phyloP scores from a whole-genome alignment of 2,113 vertebrate genomes.

The Apodemus sylvaticus region DNA sequence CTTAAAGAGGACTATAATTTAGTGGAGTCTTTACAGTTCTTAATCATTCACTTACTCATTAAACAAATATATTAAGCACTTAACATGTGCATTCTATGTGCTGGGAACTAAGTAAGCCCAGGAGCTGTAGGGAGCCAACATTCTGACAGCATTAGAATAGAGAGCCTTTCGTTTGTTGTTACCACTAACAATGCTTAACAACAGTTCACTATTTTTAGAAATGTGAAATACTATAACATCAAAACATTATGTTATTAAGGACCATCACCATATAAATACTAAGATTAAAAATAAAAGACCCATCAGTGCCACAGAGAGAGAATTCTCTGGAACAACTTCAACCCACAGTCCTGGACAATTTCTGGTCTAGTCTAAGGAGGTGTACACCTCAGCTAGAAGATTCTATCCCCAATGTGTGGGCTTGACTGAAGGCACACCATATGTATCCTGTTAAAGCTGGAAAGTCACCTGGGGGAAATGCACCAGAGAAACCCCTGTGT shows the following conservation, averaged over 20 bases:
- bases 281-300: neutral
- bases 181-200: neutral
- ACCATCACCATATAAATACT: neutral
- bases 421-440: neutral
- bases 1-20: neutral
- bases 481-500: neutral
- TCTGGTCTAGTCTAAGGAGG: accelerated
- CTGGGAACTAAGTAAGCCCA: neutral
- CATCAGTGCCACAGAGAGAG: neutral
- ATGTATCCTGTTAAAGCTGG: neutral
- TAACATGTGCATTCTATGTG: neutral
- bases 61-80: neutral
- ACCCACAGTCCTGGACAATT: accelerated
- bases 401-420: neutral
- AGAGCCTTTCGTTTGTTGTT: neutral
- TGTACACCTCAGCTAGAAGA: neutral
- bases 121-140: neutral
- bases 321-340: accelerated
- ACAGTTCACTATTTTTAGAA: neutral
- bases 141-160: neutral
- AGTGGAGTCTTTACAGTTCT: neutral
- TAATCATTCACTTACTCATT: neutral
- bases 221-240: slow-evolving; percentile 30
- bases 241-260: neutral
- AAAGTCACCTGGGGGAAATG: neutral